These are phyloP conservation scores for Bradysia coprophila DNA, from an alignment of 1,140 invertebrate genomes.

Conservation along the genomic window DNA sequence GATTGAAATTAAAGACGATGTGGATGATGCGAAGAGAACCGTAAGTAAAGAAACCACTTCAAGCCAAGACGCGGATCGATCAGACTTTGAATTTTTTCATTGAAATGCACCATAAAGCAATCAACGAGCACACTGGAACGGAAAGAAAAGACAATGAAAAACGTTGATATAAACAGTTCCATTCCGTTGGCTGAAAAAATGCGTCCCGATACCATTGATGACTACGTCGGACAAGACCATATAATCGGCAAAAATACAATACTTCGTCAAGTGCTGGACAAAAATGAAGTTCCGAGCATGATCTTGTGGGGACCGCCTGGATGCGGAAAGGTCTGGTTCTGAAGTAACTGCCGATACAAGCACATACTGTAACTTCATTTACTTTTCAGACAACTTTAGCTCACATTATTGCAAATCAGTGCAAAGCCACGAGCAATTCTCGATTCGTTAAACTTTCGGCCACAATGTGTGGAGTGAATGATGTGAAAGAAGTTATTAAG, in stretches of 20 bases:
- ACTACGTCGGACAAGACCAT: constrained; percentile 52
- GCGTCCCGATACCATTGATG: constrained; percentile 37
- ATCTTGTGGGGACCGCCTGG: constrained; percentile 74
- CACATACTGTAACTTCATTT: no score
- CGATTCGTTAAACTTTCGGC: constrained; percentile 59
- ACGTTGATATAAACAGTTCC: constrained; percentile 7
- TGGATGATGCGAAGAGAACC: not conserved
- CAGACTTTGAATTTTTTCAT: constrained; percentile 14
- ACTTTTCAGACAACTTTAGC: constrained; percentile 65
- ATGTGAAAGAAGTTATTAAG: constrained; percentile 55
- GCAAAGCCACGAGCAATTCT: constrained; percentile 33
- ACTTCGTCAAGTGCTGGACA: constrained; percentile 40
- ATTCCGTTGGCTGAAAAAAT: constrained; percentile 43
- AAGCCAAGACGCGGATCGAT: constrained; percentile 1
- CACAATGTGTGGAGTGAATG: constrained; percentile 52
- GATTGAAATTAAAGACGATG: not conserved
- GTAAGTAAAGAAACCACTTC: not conserved
- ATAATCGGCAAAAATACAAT: constrained; percentile 43
- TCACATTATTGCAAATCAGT: constrained; percentile 49
- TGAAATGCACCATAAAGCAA: constrained; percentile 11
- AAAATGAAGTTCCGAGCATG: constrained; percentile 54
- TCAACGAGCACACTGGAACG: constrained; percentile 1
- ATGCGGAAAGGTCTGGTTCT: constrained; percentile 65
- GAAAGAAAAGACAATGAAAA: constrained; percentile 4
- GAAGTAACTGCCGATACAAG: no score